These are phyloP conservation scores for Gallinago media DNA, from an alignment of 2,113 vertebrate genomes.

Conservation along the genomic window DNA sequence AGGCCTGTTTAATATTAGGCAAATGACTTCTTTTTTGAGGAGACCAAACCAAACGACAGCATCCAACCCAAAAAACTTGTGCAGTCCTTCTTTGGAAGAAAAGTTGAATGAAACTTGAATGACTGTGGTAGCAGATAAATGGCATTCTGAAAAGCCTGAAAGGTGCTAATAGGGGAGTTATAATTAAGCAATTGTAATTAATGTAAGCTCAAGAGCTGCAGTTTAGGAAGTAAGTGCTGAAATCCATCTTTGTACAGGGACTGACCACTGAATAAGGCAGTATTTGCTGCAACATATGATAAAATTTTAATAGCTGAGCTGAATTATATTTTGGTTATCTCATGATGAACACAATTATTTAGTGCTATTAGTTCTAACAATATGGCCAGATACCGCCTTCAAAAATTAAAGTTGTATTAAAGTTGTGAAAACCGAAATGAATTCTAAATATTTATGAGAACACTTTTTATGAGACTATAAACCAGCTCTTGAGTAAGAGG, in stretches of 20 bases:
- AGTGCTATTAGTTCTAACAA: neutral
- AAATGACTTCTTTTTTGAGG: neutral
- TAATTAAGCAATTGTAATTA: too few relatives aligned
- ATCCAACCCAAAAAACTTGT: neutral
- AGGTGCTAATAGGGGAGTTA: too few relatives aligned
- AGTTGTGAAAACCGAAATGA: neutral
- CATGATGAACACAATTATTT: neutral
- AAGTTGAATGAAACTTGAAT: neutral
- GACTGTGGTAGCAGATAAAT: neutral
- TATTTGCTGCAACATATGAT: neutral
- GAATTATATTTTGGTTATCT: neutral
- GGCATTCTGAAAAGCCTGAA: neutral
- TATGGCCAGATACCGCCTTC: neutral
- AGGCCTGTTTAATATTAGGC: neutral
- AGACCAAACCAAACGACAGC: neutral
- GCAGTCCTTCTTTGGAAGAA: neutral
- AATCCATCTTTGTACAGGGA: neutral
- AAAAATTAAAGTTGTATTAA: neutral
- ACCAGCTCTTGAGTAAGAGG: neutral
- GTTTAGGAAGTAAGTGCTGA: neutral
- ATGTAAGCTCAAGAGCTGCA: neutral
- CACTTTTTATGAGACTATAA: neutral
- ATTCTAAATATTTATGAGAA: neutral
- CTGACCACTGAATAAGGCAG: neutral
- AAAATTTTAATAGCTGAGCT: neutral